Evolutionary conservation across 2,797 vertebrate species (phyloP).

Genomic region (Epinephelus malabaricus): DNA sequence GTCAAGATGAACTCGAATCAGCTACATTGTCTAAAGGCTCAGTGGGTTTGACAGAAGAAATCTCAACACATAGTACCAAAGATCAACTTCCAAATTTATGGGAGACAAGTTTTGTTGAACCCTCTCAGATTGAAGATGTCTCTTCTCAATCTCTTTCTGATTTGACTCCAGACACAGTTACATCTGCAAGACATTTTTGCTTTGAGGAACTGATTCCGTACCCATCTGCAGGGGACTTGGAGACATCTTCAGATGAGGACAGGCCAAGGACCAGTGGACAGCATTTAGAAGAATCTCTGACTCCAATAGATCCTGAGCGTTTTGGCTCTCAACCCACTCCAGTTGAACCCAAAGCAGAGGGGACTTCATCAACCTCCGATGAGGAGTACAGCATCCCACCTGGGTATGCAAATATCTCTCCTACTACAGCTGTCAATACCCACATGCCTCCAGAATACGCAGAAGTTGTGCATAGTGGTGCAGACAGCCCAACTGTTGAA

Average conservation of each 20-base stretch:
- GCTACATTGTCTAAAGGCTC: conserved; percentile 23
- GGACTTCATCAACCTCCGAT: conserved; percentile 57
- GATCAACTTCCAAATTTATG: conserved; percentile 39
- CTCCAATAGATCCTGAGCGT: conserved; percentile 34
- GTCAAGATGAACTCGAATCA: conserved; percentile 39
- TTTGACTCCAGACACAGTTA: conserved; percentile 70
- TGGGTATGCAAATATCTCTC: conserved; percentile 41
- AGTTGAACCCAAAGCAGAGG: conserved; percentile 48
- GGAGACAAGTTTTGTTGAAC: conserved; percentile 39
- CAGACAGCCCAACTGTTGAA: conserved; percentile 55
- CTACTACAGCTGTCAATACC: conserved; percentile 5
- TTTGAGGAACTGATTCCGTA: conserved; percentile 70
- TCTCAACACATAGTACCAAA: conserved; percentile 28
- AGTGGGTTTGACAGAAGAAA: conserved; percentile 35
- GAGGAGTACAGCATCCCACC: conserved; percentile 62
- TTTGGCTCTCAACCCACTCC: conserved; percentile 36
- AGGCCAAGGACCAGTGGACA: conserved; percentile 30
- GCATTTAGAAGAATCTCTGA: conserved; percentile 52
- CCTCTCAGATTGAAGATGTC: conserved; percentile 46
- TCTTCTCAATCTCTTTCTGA: conserved; percentile 67
- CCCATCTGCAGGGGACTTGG: conserved; percentile 15
- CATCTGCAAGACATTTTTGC: conserved; percentile 64
- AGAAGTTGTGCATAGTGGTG: conserved; percentile 12
- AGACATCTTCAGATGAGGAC: conserved; percentile 47
- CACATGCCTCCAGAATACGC: conserved; percentile 34